Percentiles rank a stretch among this genome's conserved stretches.
These are phyloP conservation scores for Coleophora deauratella DNA, from an alignment of 2,888 invertebrate species.

Conservation along the genomic window DNA sequence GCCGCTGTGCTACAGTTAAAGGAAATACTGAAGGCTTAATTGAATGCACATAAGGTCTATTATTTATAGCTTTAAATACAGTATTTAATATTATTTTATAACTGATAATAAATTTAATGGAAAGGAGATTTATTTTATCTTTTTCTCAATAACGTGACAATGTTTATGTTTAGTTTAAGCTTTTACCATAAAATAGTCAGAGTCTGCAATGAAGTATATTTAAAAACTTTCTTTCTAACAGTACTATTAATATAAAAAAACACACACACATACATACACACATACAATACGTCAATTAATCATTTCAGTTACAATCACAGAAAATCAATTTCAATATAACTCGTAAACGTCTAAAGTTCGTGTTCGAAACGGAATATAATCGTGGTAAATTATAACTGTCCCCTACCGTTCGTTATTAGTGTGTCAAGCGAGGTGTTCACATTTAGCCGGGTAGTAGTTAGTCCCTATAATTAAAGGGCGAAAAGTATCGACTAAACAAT, in stretches of 20 bases:
- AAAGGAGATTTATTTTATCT: too few species aligned
- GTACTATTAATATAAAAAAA: neutral
- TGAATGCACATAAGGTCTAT: neutral
- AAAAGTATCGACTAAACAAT: slow-evolving; percentile 68
- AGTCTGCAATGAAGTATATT: too few species aligned
- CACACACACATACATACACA: neutral
- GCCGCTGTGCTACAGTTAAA: neutral
- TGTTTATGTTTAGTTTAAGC: neutral
- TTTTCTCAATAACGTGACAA: too few species aligned
- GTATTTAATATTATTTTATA: too few species aligned
- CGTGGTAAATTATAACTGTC: slow-evolving; percentile 54
- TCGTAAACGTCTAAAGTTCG: slow-evolving; percentile 37
- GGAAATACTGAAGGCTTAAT: neutral
- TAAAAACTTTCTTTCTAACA: neutral
- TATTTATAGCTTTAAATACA: too few species aligned
- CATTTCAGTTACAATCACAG: neutral
- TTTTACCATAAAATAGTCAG: too few species aligned
- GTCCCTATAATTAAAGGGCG: slow-evolving; percentile 64
- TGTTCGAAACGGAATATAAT: slow-evolving; percentile 60
- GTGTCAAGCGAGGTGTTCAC: slow-evolving; percentile 66
- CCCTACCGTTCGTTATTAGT: slow-evolving; percentile 47
- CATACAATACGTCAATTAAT: neutral
- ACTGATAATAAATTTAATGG: too few species aligned
- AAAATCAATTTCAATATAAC: slow-evolving; percentile 11
- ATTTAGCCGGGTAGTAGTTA: slow-evolving; percentile 56